These are phyloP conservation scores for Deroplatys truncata DNA, from an alignment of 2,888 invertebrate species.

Conservation along the genomic window DNA sequence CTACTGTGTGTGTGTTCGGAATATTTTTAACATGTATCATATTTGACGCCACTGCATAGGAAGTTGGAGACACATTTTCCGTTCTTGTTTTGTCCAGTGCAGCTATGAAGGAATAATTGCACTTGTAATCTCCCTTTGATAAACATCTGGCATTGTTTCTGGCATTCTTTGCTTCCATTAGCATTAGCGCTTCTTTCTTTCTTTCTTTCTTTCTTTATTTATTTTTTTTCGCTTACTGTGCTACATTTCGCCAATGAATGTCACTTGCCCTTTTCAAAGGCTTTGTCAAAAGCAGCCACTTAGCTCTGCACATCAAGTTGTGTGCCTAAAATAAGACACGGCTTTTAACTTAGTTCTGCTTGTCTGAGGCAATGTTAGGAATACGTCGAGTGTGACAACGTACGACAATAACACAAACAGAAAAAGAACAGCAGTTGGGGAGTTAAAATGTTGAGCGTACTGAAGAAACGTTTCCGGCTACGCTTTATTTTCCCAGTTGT, in stretches of 20 bases:
- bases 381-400: no score
- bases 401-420: no score
- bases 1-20: no score
- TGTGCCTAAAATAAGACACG: not conserved
- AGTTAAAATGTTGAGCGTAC: no score
- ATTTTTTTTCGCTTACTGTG: not conserved
- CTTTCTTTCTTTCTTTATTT: not conserved
- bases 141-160: not conserved
- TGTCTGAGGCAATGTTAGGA: not conserved
- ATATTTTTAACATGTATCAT: no score
- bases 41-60: no score
- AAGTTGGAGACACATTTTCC: not conserved
- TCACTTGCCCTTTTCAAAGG: not conserved
- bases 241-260: not conserved
- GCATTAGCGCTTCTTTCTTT: not conserved
- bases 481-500: no score
- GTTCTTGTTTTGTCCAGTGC: not conserved
- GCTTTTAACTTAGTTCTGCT: not conserved
- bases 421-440: no score
- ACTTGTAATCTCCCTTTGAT: not conserved
- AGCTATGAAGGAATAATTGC: not conserved
- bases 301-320: not conserved
- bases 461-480: no score
- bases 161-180: not conserved
- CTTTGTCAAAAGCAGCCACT: not conserved